Base-by-base conservation (phyloP, 2,888 invertebrate species). In the Luperina testacea region DNA sequence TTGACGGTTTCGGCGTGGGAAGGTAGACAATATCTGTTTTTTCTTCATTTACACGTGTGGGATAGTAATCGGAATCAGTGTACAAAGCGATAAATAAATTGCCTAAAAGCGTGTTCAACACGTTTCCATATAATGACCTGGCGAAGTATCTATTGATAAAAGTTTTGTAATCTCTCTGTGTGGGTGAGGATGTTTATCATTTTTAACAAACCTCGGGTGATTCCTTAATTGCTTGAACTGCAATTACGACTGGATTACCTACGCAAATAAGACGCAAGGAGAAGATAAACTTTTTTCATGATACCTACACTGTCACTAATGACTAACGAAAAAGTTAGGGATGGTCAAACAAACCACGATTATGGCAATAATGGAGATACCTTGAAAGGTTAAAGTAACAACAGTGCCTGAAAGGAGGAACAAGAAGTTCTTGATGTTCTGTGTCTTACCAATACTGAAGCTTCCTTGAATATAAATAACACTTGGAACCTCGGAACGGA, bases 11-110 rank as follows among this genome's bases (percentile, higher is more conserved):
- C 13, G 38, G 80, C 82, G 85, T 82, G 72, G 75, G 85, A 80
- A 24, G 85, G 24, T 48, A 74, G 74, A 82, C 84, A 67, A 38
- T 70, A 67, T 84, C 85, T 80, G 82, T 38, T 72, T 84, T 84
- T 32, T 75, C 68, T 83, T 75, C n/a, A 67, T 67, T 81, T 32
- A 11, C 72, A 85, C 75, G 65, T 72, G 20, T 7, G 7, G 5
- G 6, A 59, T 75, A 75, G 61, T 72, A 72, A 57, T 48, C 32
- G 15, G 65, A 80, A 84, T 74, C 27, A 24, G 63, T 84, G 8
- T 79, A 71, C 45, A 65, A 32, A 53, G 2, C 7, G 53, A 24
- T 76, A 65, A 84, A 45, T 72, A 72, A 79, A 61, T 27, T 63
- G n/a, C 38, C 7, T 27, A 38, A 48, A 1, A n/a, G 53, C 69